phyloP scores from a whole-genome alignment of 2,888 invertebrate species.

The Seira sanloemensis region DNA sequence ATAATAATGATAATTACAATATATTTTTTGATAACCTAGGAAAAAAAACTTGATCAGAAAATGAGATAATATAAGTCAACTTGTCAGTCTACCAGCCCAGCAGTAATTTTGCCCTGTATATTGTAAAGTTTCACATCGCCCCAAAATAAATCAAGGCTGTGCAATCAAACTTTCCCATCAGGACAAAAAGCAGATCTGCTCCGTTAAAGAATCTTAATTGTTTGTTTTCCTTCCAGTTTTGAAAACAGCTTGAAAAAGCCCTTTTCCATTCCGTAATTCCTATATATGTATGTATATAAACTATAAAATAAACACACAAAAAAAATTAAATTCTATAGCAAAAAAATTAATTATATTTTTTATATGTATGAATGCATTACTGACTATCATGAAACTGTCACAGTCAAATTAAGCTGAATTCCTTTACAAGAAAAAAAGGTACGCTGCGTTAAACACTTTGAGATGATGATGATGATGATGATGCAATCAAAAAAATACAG shows the following conservation, averaged over 20 bases:
- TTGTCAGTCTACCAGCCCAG: slow-evolving; percentile 64
- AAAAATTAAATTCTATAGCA: not conserved
- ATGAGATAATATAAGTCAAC: slow-evolving; percentile 66
- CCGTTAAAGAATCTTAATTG: slow-evolving; percentile 49
- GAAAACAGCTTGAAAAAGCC: slow-evolving; percentile 18
- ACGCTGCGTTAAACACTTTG: slow-evolving; percentile 51
- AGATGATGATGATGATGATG: too few relatives aligned
- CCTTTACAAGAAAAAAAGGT: slow-evolving; percentile 52
- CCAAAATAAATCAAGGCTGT: too few relatives aligned
- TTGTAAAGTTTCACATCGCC: too few relatives aligned
- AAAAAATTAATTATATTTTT: not conserved
- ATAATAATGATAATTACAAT: not conserved
- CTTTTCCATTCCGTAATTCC: slow-evolving; percentile 34
- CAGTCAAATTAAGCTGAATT: slow-evolving; percentile 67
- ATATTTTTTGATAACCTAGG: slow-evolving; percentile 33
- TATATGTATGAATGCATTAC: slow-evolving; percentile 53
- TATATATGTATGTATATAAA: not conserved
- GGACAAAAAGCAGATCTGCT: slow-evolving; percentile 26
- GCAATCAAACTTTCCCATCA: not conserved
- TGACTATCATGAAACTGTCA: slow-evolving; percentile 65
- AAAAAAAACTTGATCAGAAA: slow-evolving; percentile 65
- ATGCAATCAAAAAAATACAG: too few relatives aligned
- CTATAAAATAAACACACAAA: too few relatives aligned
- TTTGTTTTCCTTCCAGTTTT: slow-evolving; percentile 43
- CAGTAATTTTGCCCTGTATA: too few relatives aligned